These are phyloP conservation scores for Timandra comae DNA, from an alignment of 2,888 invertebrate genomes.

Conservation along the genomic window DNA sequence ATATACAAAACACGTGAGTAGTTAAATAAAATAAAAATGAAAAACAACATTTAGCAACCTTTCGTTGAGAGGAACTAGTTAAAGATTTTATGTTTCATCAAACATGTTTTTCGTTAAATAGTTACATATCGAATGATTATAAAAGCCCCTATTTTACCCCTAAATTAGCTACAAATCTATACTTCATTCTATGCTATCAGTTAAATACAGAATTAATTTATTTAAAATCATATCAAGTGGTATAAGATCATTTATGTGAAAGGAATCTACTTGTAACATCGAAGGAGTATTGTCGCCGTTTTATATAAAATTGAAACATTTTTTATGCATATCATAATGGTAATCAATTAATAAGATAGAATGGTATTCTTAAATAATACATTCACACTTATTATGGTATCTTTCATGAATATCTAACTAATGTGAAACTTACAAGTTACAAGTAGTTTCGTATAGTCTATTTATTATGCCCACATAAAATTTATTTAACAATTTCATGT, in stretches of 20 bases:
- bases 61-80: conserved; percentile 39
- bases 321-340: too few relatives aligned
- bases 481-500: too few relatives aligned
- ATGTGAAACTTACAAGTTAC: conserved; percentile 5
- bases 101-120: conserved; percentile 12
- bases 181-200: conserved; percentile 61
- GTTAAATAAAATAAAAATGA: conserved; percentile 32
- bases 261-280: too few relatives aligned
- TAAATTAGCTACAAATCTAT: conserved; percentile 67
- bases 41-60: conserved; percentile 28
- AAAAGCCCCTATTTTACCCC: conserved; percentile 61
- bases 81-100: conserved; percentile 16
- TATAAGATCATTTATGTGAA: background rate
- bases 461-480: conserved; percentile 7
- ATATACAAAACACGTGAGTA: conserved; percentile 49
- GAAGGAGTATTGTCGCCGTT: conserved; percentile 1
- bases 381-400: too few relatives aligned
- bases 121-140: conserved; percentile 17
- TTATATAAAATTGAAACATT: too few relatives aligned
- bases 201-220: conserved; percentile 48
- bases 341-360: too few relatives aligned
- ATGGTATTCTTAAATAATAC: too few relatives aligned
- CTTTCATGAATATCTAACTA: too few relatives aligned
- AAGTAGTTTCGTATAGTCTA: conserved; percentile 7
- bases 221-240: conserved; percentile 19